Base-by-base conservation (phyloP, 2,797 vertebrate genomes). In the Holocentrus rufus region DNA sequence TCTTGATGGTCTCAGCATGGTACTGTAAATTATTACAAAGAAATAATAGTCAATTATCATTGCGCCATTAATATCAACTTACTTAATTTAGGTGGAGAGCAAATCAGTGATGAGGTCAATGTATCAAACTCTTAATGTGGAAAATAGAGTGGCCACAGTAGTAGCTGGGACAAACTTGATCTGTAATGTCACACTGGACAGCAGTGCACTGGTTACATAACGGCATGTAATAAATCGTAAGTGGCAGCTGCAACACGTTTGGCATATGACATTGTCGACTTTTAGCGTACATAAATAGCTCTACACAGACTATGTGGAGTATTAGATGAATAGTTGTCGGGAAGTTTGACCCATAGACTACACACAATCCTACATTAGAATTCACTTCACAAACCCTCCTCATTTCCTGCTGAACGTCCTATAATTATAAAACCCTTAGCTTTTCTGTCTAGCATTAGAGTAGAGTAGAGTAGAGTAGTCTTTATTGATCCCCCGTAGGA, bases 1-100 rank as follows among this genome's bases (percentile, higher is more conserved):
- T 99, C 94, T 96, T 97, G 92, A 99, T 98, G 87, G 98, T 99
- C 66, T 95, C 95, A 70, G 94, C 95, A 14, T 99, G 98, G 83
- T 99, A 99, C 98, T 99, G 78, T 9, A 46, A 18, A 15, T 30
- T 14, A 52, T 23, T 2, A 55, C 4, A 55, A 3, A 13, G 7
- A 3, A 6, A 55, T 27, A 15, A 44, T 11, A 44, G 42, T 31
- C 30, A 7, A 47, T 47, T 15, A 47, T 15, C 14, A 47, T 10
- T 47, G 17, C 11, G 8, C 18, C 8, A 49, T 49, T 49, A n/a
- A 49, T 49, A 15, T 47, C 13, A 6, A 39, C 9, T 39, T 47
- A 14, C 2, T 18, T 47, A 47, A 47, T 47, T 47, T 15, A 44
- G 5, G 15, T n/a, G 47, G 15, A 7, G 17, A 18, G 46, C 15